These are phyloP conservation scores for Chironomus riparius DNA, from an alignment of 2,888 invertebrate species.

Conservation along the genomic window DNA sequence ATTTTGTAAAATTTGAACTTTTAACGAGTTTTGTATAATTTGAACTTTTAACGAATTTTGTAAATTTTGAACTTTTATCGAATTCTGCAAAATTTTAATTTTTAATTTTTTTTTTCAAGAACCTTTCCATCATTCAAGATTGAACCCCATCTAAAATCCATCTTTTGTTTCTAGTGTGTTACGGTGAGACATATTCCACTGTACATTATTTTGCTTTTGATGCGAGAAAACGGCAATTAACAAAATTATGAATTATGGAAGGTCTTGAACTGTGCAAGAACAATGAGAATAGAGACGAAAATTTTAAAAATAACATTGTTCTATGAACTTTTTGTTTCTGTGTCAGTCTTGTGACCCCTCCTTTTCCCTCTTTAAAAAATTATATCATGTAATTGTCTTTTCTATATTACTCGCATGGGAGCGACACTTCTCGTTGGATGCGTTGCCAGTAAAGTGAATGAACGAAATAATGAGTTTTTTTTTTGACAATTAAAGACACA, in stretches of 20 bases:
- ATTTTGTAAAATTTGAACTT: no score
- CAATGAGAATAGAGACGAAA: neutral
- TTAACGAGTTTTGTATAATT: no score
- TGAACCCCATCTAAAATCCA: neutral
- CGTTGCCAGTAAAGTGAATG: neutral
- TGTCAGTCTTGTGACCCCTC: neutral
- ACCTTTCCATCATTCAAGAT: no score
- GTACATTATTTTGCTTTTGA: neutral
- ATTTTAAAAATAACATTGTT: neutral
- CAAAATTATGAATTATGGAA: constrained; percentile 13
- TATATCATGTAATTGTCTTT: neutral
- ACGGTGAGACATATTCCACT: neutral
- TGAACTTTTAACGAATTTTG: no score
- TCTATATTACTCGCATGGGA: neutral
- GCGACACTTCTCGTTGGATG: neutral
- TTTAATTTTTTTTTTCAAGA: no score
- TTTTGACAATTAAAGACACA: constrained; percentile 21
- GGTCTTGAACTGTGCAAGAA: constrained; percentile 16
- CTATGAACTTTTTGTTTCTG: neutral
- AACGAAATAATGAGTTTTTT: constrained; percentile 5
- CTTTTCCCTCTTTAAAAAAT: neutral
- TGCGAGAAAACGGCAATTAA: constrained; percentile 20
- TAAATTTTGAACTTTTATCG: no score
- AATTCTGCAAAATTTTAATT: no score
- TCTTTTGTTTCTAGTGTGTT: neutral